phyloP scores from a whole-genome alignment of 2,888 invertebrate genomes.

The Eurois occulta region DNA sequence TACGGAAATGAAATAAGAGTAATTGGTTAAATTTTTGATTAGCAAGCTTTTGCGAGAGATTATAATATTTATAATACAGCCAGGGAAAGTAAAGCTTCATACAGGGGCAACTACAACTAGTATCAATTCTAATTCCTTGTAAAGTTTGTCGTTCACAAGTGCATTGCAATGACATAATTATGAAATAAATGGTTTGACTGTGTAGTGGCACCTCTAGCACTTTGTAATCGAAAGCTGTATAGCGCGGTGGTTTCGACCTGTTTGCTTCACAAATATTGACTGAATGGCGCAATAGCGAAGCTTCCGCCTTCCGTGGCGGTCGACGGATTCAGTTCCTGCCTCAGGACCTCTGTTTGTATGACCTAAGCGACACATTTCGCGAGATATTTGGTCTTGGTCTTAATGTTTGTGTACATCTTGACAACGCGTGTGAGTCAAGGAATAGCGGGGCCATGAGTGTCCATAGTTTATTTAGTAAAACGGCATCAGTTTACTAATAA shows the following conservation, averaged over 20 bases:
- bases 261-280: conserved; percentile 35
- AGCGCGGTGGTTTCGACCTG: background rate
- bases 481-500: conserved; percentile 35
- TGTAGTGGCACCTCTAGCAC: no score
- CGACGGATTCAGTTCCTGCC: conserved; percentile 25
- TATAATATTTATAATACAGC: background rate
- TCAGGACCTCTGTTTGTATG: conserved; percentile 8
- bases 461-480: conserved; percentile 29
- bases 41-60: background rate
- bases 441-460: conserved; percentile 28
- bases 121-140: background rate
- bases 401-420: conserved; percentile 29
- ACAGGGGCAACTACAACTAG: background rate
- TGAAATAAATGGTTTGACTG: background rate
- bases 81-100: no score
- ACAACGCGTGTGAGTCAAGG: conserved; percentile 27
- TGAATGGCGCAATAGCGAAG: background rate
- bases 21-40: background rate
- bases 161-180: background rate
- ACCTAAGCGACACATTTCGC: conserved; percentile 23
- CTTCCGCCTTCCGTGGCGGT: conserved; percentile 41
- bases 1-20: background rate
- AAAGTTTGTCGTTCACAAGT: background rate
- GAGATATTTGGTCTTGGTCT: conserved; percentile 7
- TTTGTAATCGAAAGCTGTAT: background rate